Base-by-base conservation (phyloP, 1,140 invertebrate species). In the Bombus cullumanus region DNA sequence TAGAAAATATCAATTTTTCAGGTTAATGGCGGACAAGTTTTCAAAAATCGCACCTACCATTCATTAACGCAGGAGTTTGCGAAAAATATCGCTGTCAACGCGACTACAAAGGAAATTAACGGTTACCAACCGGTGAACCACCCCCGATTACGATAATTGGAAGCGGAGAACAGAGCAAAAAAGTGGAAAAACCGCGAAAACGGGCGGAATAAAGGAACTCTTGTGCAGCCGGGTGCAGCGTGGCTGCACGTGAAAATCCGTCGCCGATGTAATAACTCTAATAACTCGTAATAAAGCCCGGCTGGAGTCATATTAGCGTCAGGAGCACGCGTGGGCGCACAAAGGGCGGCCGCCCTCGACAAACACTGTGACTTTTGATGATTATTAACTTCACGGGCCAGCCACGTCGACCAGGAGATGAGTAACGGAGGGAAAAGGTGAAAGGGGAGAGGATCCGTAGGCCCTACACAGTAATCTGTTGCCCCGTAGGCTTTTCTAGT, bases 341-440 rank as follows among this genome's bases (percentile, higher is more conserved):
- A 95, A 95, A 94, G 94, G 93, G 93, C 92, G 89, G 84, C 93
- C 93, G 94, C 94, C 94, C 94, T 95, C 94, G 92, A 93, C 94
- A 95, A 95, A 95, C 94, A 95, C 93, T 92, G 93, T 94, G 94
- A 95, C 95, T 95, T 95, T 95, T 95, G 94, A 95, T 95, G 95
- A 95, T 95, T 95, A 95, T 95, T 95, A 95, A 95, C 94, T 95
- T 94, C 91, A 94, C 93, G 94, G 94, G 89, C 90, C 73, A 84
- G 89, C 91, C 88, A 89, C 91, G 92, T 89, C 92, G 92, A 85
- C 64, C 88, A 87, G 90, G 92, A 94, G 92, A 90, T 83, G 89
- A 86, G 85, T 79, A 89, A 74, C 88, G 72, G 84, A 85, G 81
- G 81, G 83, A 86, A 81, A 73, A 73, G 83, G 86, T 41, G 43